Percentiles rank a stretch among this genome's conserved stretches.
Conservation (phyloP, 2,797 vertebrate species). For the Macroramphosus scolopax region DNA sequence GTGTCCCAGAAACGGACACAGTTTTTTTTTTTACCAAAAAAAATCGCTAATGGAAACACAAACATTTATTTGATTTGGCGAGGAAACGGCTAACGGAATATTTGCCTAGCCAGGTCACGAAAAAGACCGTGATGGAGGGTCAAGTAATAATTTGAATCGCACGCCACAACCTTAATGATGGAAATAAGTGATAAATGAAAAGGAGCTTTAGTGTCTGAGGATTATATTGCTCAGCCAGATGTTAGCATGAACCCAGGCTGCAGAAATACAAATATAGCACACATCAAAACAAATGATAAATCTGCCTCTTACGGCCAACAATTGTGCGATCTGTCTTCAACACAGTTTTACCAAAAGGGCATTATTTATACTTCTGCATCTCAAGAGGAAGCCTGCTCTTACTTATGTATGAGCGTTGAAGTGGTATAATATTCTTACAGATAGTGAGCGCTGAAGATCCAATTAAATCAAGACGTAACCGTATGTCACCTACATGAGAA, state of each 20-base stretch:
- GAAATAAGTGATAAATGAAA: slow-evolving; percentile 30
- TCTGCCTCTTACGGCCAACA: too few species aligned
- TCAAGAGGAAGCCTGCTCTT: not conserved
- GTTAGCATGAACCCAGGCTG: slow-evolving; percentile 10
- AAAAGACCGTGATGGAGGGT: slow-evolving; percentile 41
- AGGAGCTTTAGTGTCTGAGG: slow-evolving; percentile 16
- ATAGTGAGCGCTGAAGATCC: too few species aligned
- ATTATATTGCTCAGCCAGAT: slow-evolving; percentile 31
- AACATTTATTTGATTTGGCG: too few species aligned
- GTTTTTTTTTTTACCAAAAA: slow-evolving; percentile 29
- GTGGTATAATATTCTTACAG: too few species aligned
- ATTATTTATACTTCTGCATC: not conserved
- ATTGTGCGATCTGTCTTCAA: too few species aligned
- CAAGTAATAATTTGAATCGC: slow-evolving; percentile 49
- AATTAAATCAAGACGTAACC: too few species aligned
- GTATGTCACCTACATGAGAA: too few species aligned
- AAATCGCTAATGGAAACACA: too few species aligned
- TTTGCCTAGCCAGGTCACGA: slow-evolving; percentile 40
- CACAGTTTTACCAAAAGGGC: slow-evolving; percentile 1
- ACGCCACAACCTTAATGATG: slow-evolving; percentile 41
- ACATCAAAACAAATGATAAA: too few species aligned
- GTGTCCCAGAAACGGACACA: slow-evolving; percentile 30
- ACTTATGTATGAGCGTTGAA: not conserved
- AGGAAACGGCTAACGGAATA: too few species aligned
- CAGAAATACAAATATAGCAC: not conserved